Percentiles rank a stretch among this genome's conserved stretches.
Conservation (phyloP, 2,113 vertebrate genomes). For the Cathartes aura region DNA sequence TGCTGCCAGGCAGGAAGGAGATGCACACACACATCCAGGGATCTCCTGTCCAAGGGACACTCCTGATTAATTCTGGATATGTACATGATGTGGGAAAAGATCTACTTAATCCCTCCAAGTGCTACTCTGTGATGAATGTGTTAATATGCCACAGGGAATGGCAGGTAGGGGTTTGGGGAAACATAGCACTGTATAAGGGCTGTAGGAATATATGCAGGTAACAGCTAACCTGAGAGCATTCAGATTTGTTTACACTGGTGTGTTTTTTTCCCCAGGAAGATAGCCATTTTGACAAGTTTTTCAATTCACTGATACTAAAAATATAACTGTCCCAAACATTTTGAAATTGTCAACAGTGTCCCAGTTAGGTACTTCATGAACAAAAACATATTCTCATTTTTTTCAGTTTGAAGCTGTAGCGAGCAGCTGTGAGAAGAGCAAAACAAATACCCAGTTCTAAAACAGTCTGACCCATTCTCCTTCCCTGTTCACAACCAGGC, state of each 20-base stretch:
- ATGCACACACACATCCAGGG: neutral
- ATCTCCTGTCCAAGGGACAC: neutral
- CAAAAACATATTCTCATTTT: neutral
- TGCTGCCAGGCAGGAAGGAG: neutral
- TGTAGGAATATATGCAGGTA: neutral
- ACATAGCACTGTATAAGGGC: neutral
- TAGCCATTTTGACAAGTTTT: neutral
- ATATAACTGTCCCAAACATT: neutral
- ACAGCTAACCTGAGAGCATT: neutral
- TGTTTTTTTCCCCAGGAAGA: neutral
- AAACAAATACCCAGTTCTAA: neutral
- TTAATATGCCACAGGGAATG: neutral
- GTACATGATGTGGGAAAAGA: neutral
- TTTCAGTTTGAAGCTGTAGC: neutral
- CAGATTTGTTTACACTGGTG: neutral
- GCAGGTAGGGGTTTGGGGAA: neutral
- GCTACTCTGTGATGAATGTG: neutral
- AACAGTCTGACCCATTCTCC: neutral
- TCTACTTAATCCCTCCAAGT: neutral
- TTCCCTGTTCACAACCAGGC: neutral
- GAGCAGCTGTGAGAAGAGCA: neutral
- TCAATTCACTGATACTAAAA: neutral
- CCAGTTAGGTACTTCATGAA: neutral
- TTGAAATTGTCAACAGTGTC: neutral
- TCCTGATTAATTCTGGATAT: neutral